Evolutionary conservation across 2,113 vertebrate species (phyloP).

Genomic region (Hippocampus comes): DNA sequence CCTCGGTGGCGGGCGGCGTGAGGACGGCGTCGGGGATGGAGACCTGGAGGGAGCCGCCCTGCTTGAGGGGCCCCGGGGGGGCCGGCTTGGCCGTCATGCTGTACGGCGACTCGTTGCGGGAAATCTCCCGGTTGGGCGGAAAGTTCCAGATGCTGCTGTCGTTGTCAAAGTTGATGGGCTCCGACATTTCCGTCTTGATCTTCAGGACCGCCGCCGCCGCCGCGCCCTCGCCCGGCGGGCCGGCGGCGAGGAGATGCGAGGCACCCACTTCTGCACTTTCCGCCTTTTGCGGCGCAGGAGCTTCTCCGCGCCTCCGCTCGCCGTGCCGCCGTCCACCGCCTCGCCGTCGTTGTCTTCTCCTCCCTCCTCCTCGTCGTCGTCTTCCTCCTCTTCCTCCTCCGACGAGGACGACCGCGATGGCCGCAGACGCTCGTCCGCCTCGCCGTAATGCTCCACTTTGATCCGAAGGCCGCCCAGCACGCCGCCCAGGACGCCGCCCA

Average conservation of each 20-base stretch:
- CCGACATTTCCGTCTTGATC: constrained; percentile 98
- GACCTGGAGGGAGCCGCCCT: constrained; percentile 84
- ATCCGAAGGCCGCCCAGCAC: constrained; percentile 88
- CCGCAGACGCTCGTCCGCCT: constrained; percentile 86
- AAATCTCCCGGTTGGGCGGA: constrained; percentile 97
- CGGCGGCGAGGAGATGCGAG: constrained; percentile 78
- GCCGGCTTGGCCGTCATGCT: constrained; percentile 97
- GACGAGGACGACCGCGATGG: constrained; percentile 84
- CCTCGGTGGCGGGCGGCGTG: constrained; percentile 90
- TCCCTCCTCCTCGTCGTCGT: constrained; percentile 83
- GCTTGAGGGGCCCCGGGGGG: constrained; percentile 77
- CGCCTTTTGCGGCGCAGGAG: constrained; percentile 90
- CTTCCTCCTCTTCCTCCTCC: constrained; percentile 84
- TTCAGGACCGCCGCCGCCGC: constrained; percentile 85
- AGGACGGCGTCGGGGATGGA: constrained; percentile 96
- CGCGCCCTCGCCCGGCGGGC: constrained; percentile 71
- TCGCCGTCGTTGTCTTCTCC: constrained; percentile 79
- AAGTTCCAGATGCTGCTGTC: constrained; percentile 99
- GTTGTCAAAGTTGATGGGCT: constrained; percentile 99
- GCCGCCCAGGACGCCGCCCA: constrained; percentile 72
- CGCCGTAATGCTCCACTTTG: constrained; percentile 94
- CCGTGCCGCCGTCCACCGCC: constrained; percentile 82
- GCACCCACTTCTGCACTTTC: constrained; percentile 95
- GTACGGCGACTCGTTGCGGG: constrained; percentile 95
- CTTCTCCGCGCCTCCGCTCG: constrained; percentile 72